Conservation (phyloP, 2,888 invertebrate species). For the Drosophila incognita region DNA sequence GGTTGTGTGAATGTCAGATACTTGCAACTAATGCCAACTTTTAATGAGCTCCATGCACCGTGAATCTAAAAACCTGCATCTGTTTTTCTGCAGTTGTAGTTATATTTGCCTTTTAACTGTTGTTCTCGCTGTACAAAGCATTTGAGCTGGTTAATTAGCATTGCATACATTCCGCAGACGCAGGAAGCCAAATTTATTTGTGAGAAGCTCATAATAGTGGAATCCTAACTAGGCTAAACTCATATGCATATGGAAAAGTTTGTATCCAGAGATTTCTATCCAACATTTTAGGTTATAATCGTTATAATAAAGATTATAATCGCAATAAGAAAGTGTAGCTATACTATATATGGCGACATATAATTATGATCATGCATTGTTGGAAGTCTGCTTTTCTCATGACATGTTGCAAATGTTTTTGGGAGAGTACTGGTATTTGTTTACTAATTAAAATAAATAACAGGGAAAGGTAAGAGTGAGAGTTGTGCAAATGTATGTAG, state of each 20-base stretch:
- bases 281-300: not conserved
- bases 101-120: not conserved
- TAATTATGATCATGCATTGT: not conserved
- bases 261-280: not conserved
- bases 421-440: not conserved
- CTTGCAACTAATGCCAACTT: slow-evolving; percentile 32
- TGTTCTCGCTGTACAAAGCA: slow-evolving; percentile 9
- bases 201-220: slow-evolving; percentile 7
- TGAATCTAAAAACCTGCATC: slow-evolving; percentile 1
- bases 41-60: slow-evolving; percentile 47
- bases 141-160: slow-evolving; percentile 46
- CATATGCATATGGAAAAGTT: not conserved
- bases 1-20: slow-evolving; percentile 26
- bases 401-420: not conserved
- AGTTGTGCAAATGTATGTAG: too few species aligned
- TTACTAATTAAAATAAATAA: not conserved
- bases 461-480: not conserved
- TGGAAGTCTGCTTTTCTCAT: not conserved
- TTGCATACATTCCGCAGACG: slow-evolving; percentile 25
- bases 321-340: not conserved
- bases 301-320: too few species aligned
- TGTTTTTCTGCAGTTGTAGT: not conserved
- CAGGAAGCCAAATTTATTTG: slow-evolving; percentile 15
- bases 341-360: not conserved
- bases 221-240: slow-evolving; percentile 1